Conservation (phyloP, 2,888 invertebrate genomes). For the Nezara viridula region DNA sequence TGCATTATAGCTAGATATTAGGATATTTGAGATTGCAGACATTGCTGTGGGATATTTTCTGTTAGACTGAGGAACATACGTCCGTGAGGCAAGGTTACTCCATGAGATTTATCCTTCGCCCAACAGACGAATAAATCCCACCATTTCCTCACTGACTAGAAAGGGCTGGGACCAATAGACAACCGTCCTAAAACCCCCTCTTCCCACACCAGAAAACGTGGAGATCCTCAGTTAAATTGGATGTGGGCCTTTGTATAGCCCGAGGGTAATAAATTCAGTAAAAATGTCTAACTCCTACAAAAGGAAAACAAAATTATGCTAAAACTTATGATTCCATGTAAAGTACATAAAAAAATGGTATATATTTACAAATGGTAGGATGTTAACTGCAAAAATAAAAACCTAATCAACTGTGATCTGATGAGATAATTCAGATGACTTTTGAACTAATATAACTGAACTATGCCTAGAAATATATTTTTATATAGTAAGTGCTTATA, state of each 20-base stretch:
- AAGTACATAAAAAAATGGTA: no score
- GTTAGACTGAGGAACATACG: neutral
- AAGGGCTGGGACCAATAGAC: conserved; percentile 18
- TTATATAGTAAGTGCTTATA: no score
- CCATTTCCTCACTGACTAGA: conserved; percentile 10
- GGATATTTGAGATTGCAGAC: no score
- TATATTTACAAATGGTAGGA: no score
- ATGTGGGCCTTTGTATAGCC: neutral
- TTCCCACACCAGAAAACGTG: neutral
- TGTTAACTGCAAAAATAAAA: no score
- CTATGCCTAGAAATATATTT: no score
- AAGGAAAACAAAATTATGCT: neutral
- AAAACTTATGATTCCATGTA: no score
- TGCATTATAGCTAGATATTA: no score
- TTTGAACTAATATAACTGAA: no score
- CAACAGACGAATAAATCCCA: neutral
- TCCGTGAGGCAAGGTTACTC: neutral
- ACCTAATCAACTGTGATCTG: no score
- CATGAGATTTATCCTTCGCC: neutral
- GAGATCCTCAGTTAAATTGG: neutral
- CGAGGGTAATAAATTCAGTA: neutral
- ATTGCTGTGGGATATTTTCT: neutral
- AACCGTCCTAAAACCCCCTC: neutral
- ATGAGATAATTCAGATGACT: no score
- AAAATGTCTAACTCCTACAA: neutral